Conservation (phyloP, 2,888 invertebrate species). For the Acronicta leporina region DNA sequence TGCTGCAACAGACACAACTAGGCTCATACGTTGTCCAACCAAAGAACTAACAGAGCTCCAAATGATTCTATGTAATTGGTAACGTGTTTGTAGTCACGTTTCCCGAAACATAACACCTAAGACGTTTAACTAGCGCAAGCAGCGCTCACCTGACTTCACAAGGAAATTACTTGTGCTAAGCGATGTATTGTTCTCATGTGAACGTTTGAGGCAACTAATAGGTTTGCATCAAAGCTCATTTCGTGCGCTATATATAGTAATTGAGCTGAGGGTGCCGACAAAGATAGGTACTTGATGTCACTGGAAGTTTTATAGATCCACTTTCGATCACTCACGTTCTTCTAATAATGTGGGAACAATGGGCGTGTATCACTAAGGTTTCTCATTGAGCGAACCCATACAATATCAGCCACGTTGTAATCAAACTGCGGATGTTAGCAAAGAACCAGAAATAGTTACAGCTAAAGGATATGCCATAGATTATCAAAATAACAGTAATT, state of each 20-base stretch:
- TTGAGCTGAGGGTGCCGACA: background rate
- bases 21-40: too few species aligned
- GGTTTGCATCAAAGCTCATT: background rate
- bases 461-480: too few species aligned
- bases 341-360: slow-evolving; percentile 9
- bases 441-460: background rate
- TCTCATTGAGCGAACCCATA: slow-evolving; percentile 7
- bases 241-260: background rate
- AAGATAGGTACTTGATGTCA: background rate
- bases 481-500: too few species aligned
- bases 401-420: background rate
- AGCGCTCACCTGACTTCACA: background rate
- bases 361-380: background rate
- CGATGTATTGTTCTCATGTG: background rate
- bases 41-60: background rate
- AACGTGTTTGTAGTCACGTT: background rate
- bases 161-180: background rate
- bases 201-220: background rate
- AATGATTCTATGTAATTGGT: background rate
- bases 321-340: slow-evolving; percentile 4
- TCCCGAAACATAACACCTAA: too few species aligned
- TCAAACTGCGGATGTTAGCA: background rate
- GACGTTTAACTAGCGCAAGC: too few species aligned
- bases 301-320: background rate
- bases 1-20: slow-evolving; percentile 87